These are phyloP conservation scores for Drosophila pandora DNA, from an alignment of 1,140 invertebrate species.

Conservation along the genomic window DNA sequence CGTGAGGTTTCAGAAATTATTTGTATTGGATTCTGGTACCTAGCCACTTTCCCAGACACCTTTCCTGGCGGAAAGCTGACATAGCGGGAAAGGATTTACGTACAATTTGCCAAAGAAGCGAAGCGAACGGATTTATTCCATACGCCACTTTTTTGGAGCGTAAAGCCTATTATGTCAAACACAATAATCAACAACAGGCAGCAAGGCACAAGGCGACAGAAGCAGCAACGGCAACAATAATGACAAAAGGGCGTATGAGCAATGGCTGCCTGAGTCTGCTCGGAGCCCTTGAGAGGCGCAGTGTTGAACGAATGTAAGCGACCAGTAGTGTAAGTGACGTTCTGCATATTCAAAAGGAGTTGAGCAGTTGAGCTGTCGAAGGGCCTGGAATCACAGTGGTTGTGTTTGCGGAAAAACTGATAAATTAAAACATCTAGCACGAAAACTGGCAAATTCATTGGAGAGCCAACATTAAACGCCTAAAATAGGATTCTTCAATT, in stretches of 20 bases:
- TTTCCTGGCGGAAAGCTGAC: constrained; percentile 19
- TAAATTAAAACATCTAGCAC: neutral
- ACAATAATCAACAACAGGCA: constrained; percentile 80
- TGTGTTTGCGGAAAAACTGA: neutral
- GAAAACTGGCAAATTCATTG: too few species aligned
- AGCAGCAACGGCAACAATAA: constrained; percentile 54
- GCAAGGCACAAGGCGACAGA: constrained; percentile 29
- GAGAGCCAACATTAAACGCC: too few species aligned
- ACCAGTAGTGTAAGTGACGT: constrained; percentile 60
- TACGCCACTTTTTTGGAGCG: constrained; percentile 67
- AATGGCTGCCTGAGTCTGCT: constrained; percentile 34
- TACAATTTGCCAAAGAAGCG: constrained; percentile 78
- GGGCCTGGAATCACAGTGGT: constrained; percentile 8
- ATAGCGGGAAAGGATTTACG: constrained; percentile 66
- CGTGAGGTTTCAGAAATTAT: constrained; percentile 69
- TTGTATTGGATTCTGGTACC: constrained; percentile 58
- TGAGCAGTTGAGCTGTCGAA: constrained; percentile 7
- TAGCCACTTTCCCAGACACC: constrained; percentile 3
- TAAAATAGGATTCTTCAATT: too few species aligned
- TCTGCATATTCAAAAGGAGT: constrained; percentile 72
- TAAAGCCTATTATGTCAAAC: constrained; percentile 83
- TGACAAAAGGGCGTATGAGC: constrained; percentile 68
- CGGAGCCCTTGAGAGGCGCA: constrained; percentile 8
- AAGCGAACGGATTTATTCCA: constrained; percentile 64
- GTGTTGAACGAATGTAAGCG: constrained; percentile 8